Base-by-base conservation (phyloP, 2,113 vertebrate genomes). In the Stigmatopora argus region DNA sequence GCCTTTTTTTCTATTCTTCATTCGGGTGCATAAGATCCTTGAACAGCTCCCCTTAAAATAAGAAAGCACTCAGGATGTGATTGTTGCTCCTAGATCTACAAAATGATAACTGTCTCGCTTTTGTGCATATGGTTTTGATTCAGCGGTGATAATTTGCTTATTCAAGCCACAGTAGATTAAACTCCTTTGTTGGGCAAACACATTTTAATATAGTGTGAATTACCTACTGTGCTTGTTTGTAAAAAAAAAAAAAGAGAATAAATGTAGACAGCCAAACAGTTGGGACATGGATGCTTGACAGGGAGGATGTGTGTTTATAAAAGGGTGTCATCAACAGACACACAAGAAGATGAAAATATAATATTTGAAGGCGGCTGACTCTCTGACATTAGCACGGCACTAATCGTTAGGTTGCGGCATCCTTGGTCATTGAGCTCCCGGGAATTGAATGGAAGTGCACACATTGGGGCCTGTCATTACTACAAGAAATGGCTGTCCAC, bases 171-270 rank as follows among this genome's bases (percentile, higher is more conserved):
- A 84, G 66, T 89, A 94, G 94, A 94, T 94, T 95, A 94, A 91
- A 92, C 88, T 91, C 93, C 92, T 94, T 80, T 92, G 93, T 91
- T 91, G 92, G 89, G 91, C 92, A 93, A 92, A 93, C 94, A 92
- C 92, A 95, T 96, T 96, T 92, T 93, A 94, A 95, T 93, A 92
- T 94, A 89, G 93, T 93, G 93, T 89, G 92, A 94, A 96, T 96
- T 94, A 94, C 94, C 94, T 93, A 92, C 94, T 94, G 94, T 91
- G 95, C 92, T 91, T 94, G 92, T 95, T 97, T 94, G n/a, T n/a
- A n/a, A n/a, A n/a, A n/a, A n/a, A 93, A 93, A 92, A 83, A 41
- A 86, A 89, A 92, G 92, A 92, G 92, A 92, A 92, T 92, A 92
- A 81, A 89, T 73, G 26, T 47, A 67, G 85, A 85, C 89, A 90